phyloP scores from a whole-genome alignment of 1,140 invertebrate species.

The Tetramorium simillimum region DNA sequence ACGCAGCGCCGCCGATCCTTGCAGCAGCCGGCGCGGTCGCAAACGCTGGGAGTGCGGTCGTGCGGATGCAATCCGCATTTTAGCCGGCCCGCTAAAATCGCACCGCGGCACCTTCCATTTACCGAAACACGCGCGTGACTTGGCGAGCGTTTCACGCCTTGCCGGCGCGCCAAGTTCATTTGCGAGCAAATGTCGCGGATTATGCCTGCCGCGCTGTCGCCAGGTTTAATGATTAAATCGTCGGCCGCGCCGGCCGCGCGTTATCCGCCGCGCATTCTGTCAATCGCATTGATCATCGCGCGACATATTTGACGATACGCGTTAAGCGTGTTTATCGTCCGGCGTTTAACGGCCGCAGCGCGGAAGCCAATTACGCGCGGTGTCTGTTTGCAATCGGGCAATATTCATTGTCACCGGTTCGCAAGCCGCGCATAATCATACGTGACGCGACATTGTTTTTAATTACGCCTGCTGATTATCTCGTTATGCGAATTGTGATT shows the following conservation, averaged over 20 bases:
- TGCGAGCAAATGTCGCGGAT: slow-evolving; percentile 29
- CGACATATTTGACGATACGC: slow-evolving; percentile 60
- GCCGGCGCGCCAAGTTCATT: slow-evolving; percentile 11
- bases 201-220: slow-evolving; percentile 28
- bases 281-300: slow-evolving; percentile 62
- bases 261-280: slow-evolving; percentile 55
- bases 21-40: background rate
- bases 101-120: background rate
- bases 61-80: slow-evolving; percentile 1
- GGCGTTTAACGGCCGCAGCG: slow-evolving; percentile 66
- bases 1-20: background rate
- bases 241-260: slow-evolving; percentile 45
- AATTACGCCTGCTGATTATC: slow-evolving; percentile 58
- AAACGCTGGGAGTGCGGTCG: background rate
- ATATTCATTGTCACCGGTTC: slow-evolving; percentile 56
- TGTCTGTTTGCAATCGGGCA: slow-evolving; percentile 62
- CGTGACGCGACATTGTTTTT: slow-evolving; percentile 59
- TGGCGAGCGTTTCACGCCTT: slow-evolving; percentile 20
- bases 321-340: slow-evolving; percentile 63
- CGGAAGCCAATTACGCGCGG: slow-evolving; percentile 69
- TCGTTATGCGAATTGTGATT: slow-evolving; percentile 61
- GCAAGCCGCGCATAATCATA: slow-evolving; percentile 56
- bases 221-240: slow-evolving; percentile 64
- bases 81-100: background rate
- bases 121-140: background rate